A percentile compares a stretch with the other conserved stretches of the same genome.
These are phyloP conservation scores for Siphamia tubifer DNA, from an alignment of 2,113 vertebrate genomes.

Conservation along the genomic window DNA sequence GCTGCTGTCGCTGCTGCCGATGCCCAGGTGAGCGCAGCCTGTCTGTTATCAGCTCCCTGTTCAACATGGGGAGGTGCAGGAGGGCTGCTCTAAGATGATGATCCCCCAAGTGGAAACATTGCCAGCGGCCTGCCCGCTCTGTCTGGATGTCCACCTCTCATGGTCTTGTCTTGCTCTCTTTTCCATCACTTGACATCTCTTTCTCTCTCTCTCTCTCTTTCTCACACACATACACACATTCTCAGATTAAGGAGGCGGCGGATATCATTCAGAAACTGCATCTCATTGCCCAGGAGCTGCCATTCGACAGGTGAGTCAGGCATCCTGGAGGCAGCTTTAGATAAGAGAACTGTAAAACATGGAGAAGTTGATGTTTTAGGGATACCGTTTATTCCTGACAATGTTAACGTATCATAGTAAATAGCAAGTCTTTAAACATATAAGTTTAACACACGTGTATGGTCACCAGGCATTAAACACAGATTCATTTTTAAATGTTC, in stretches of 20 bases:
- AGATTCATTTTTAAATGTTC: neutral
- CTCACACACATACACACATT: too few species aligned
- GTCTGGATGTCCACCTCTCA: slow-evolving; percentile 57
- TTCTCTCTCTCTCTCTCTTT: slow-evolving; percentile 22
- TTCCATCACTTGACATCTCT: neutral
- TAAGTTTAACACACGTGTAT: neutral
- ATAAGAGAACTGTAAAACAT: slow-evolving; percentile 44
- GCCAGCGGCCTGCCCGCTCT: slow-evolving; percentile 59
- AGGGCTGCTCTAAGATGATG: slow-evolving; percentile 71
- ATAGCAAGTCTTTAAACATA: neutral
- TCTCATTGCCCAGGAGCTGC: slow-evolving; percentile 97
- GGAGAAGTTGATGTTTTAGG: slow-evolving; percentile 26
- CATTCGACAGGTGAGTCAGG: slow-evolving; percentile 92
- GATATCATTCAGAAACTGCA: slow-evolving; percentile 99
- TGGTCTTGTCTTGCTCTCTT: slow-evolving; percentile 27
- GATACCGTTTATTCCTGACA: slow-evolving; percentile 15
- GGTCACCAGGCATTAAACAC: neutral
- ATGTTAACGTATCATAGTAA: neutral
- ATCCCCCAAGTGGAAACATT: slow-evolving; percentile 59
- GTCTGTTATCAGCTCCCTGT: slow-evolving; percentile 69
- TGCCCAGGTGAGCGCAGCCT: slow-evolving; percentile 74
- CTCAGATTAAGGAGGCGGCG: slow-evolving; percentile 98
- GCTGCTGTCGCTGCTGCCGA: slow-evolving; percentile 60
- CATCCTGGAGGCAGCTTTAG: slow-evolving; percentile 56
- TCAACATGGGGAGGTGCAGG: slow-evolving; percentile 64